Base-by-base conservation (phyloP, 64 coral and sea anemone species). In the Montipora foliosa region DNA sequence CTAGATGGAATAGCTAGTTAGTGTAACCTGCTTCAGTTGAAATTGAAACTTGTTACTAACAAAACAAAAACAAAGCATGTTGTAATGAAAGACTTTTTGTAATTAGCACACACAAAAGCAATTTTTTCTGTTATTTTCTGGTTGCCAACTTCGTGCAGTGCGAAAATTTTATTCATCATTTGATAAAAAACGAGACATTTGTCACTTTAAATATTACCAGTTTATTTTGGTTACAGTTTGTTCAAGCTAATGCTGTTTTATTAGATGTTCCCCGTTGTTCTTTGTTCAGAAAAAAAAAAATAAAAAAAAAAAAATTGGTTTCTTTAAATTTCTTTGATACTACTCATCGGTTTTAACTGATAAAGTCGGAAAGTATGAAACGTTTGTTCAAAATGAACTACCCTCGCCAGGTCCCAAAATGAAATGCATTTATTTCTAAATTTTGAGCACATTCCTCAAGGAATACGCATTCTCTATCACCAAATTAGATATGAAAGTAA, bases 201-300 rank as follows among this genome's bases (percentile, higher is more conserved):
- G 52, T 55, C 52, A 55, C 6, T 55, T 55, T 55, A 55, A 55
- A 55, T 55, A 10, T 5, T 55, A 10, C 52, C 9, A 14, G 7
- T 66, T 15, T 66, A 4, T 66, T 66, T 66, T 66, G 61, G 0
- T 66, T 66, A 2, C 61, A 66, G 4, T 4, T 12, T 14, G 3
- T 17, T 66, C 4, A 17, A 15, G 4, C 15, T 15, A 66, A 66
- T 11, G 15, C 10, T 14, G 15, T 66, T 15, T 15, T 66, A 66
- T 66, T 66, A 29, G 1, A 66, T 6, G 12, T n/a, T 51, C 7
- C 6, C 46, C 6, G 14, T 4, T 21, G 47, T 59, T 81, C 79
- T 57, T 81, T 81, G 20, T 58, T 81, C 51, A 14, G 1, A 17
- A 13, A 84, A 84, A 58, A 84, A 84, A 84, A n/a, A 67, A 84